These are phyloP conservation scores for Cyrtorhinus lividipennis DNA, from an alignment of 1,140 invertebrate genomes.

Conservation along the genomic window DNA sequence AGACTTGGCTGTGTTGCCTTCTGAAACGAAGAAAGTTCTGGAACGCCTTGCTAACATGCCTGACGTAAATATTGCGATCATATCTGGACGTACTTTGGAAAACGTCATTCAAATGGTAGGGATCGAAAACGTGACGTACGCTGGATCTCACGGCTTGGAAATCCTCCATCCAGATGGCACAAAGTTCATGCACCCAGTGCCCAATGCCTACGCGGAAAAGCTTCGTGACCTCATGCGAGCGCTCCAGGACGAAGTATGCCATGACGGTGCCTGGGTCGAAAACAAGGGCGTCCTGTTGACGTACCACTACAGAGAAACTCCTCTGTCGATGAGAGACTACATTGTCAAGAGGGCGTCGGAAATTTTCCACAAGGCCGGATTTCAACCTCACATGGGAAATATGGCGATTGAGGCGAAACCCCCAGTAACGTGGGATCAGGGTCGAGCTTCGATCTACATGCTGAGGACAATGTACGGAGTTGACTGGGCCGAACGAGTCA, in stretches of 20 bases:
- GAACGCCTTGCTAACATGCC: slow-evolving; percentile 69
- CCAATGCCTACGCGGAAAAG: slow-evolving; percentile 67
- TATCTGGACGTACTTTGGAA: slow-evolving; percentile 72
- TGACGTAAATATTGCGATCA: slow-evolving; percentile 76
- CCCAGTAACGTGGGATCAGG: slow-evolving; percentile 82
- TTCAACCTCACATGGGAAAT: slow-evolving; percentile 58
- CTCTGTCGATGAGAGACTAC: slow-evolving; percentile 41
- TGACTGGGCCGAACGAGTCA: slow-evolving; percentile 79
- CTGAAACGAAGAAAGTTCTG: slow-evolving; percentile 71
- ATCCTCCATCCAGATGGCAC: slow-evolving; percentile 80
- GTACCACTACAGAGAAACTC: slow-evolving; percentile 76
- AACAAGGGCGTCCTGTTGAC: slow-evolving; percentile 77
- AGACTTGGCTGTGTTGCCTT: slow-evolving; percentile 66
- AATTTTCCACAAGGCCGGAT: slow-evolving; percentile 59
- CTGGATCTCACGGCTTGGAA: slow-evolving; percentile 81
- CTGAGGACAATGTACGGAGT: slow-evolving; percentile 74
- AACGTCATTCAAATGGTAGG: slow-evolving; percentile 74
- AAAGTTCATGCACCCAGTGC: slow-evolving; percentile 83
- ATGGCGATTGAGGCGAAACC: slow-evolving; percentile 80
- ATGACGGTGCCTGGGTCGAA: slow-evolving; percentile 80
- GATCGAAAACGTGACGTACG: slow-evolving; percentile 54
- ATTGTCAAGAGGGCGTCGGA: slow-evolving; percentile 51
- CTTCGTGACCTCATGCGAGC: slow-evolving; percentile 62
- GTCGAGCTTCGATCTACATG: slow-evolving; percentile 77
- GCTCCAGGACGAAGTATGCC: slow-evolving; percentile 70